phyloP scores from a whole-genome alignment of 2,888 invertebrate genomes.

The Diarsia rubi region DNA sequence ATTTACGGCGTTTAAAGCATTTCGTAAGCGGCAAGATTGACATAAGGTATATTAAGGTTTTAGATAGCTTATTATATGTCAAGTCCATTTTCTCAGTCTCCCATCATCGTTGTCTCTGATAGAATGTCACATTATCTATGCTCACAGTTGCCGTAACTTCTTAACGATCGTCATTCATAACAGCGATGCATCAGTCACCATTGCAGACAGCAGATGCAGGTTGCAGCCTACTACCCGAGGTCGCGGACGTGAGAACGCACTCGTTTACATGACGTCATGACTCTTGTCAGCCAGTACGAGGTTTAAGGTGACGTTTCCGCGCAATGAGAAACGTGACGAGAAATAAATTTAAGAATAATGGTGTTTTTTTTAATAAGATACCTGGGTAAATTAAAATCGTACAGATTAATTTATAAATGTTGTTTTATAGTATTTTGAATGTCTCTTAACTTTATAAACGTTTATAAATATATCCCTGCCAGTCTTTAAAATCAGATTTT shows the following conservation, averaged over 20 bases:
- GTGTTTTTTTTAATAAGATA: neutral
- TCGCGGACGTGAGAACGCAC: slow-evolving; percentile 67
- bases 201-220: slow-evolving; percentile 39
- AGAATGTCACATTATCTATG: neutral
- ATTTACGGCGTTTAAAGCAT: neutral
- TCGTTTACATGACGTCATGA: slow-evolving; percentile 55
- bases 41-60: neutral
- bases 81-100: neutral
- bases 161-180: slow-evolving; percentile 23
- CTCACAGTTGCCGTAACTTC: neutral
- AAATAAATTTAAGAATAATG: neutral
- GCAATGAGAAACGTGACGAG: slow-evolving; percentile 12
- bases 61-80: neutral
- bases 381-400: neutral
- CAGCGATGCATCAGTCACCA: slow-evolving; percentile 9
- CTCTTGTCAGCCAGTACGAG: slow-evolving; percentile 20
- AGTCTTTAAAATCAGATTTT: neutral
- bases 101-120: neutral
- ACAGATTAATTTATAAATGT: neutral
- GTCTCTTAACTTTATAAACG: neutral
- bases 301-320: slow-evolving; percentile 40
- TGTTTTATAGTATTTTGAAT: neutral
- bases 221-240: slow-evolving; percentile 49
- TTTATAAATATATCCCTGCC: neutral
- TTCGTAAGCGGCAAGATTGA: neutral